A percentile compares a stretch with the other conserved stretches of the same genome.
These are phyloP conservation scores for Phrynosoma blainvillii DNA, from an alignment of 2,113 vertebrate species.

Conservation along the genomic window DNA sequence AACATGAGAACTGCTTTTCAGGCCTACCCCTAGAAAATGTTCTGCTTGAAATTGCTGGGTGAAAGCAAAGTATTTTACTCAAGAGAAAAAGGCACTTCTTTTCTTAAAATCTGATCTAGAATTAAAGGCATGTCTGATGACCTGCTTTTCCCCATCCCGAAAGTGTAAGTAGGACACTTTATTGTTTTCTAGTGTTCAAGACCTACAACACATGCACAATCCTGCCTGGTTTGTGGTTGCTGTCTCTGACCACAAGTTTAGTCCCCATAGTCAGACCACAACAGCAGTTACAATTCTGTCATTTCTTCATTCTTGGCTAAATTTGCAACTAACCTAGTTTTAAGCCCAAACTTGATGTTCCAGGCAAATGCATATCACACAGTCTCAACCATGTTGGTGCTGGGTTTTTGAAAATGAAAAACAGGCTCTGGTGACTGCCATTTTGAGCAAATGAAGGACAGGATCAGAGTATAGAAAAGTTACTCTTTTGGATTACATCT, in stretches of 20 bases:
- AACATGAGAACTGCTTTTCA: neutral
- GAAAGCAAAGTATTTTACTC: neutral
- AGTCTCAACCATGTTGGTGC: no score
- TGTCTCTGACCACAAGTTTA: constrained; percentile 14
- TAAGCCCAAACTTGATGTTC: neutral
- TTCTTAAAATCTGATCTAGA: neutral
- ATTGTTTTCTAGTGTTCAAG: constrained; percentile 40
- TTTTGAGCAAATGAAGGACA: neutral
- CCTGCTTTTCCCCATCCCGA: neutral
- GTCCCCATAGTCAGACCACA: constrained; percentile 40
- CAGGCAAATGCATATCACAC: neutral
- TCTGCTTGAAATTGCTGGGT: neutral
- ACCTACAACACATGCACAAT: constrained; percentile 10
- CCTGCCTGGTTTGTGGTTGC: constrained; percentile 38
- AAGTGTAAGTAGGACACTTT: constrained; percentile 67
- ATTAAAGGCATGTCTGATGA: neutral
- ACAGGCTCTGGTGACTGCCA: neutral
- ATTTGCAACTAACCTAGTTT: constrained; percentile 31
- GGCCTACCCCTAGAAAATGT: neutral
- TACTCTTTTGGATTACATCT: no score
- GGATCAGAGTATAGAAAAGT: no score
- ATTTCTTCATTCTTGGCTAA: neutral
- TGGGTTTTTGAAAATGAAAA: neutral
- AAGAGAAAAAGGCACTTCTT: neutral
- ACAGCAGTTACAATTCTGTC: neutral